Base-by-base conservation (phyloP, 30 jellyfish, hydroid and myxozoan genomes). In the Aurelia aurita region DNA sequence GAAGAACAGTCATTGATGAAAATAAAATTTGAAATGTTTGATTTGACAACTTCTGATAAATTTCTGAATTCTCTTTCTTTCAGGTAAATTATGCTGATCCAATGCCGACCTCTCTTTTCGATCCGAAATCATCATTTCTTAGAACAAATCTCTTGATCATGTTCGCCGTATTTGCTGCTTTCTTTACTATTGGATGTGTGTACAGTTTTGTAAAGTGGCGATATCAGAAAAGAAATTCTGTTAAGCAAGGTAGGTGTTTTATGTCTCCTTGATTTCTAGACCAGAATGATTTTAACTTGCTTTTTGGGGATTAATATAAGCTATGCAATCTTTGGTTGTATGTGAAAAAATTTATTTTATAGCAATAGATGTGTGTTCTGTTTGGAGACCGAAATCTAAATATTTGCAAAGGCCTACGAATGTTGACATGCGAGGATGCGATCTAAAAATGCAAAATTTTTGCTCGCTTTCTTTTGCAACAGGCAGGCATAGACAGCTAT, bases 81-180 rank as follows among this genome's bases (percentile, higher is more conserved):
- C 76, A 77, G 88, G 76, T 62, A 3, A 59, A 62, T 15, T 23
- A 19, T 59, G 88, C 69, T 14, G 15, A 51, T 26, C 25, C 53
- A 22, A 39, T 54, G 54, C 47, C 79, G 12, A n/a, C 65, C 19
- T 77, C 88, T 0, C 88, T 77, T 45, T 77, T 77, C 58, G 88
- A 77, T 46, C 79, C 88, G 1, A 51, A 72, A 22, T 77, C 88
- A n/a, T 29, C 88, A 5, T 16, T 77, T 49, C 69, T 77, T 6
- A 16, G 69, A 32, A 15, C 28, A 16, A 59, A 43, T 77, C 69
- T 77, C 8, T 11, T 39, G 7, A 49, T 63, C 32, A 19, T 77
- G 29, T 35, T 39, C 35, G 65, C 23, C n/a, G 53, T 77, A 19
- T 44, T 57, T 12, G 39, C 9, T 16, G 27, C 31, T 3, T 44